Conservation (phyloP, 2,797 vertebrate species). For the Trachops cirrhosus region DNA sequence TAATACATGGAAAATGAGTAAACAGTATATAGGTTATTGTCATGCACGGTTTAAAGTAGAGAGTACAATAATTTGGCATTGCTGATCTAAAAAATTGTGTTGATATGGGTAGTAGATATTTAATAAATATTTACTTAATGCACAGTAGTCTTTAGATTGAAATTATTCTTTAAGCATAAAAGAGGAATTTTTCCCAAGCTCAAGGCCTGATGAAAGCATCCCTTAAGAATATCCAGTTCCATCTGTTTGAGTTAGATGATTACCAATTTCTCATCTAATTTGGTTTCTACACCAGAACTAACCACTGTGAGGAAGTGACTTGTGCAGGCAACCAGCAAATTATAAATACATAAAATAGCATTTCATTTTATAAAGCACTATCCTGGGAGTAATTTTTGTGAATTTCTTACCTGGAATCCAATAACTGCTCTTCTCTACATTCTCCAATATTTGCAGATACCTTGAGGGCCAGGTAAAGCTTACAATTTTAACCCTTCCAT, state of each 20-base stretch:
- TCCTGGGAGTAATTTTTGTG: background rate
- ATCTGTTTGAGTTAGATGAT: background rate
- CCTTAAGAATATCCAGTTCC: background rate
- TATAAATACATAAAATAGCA: background rate
- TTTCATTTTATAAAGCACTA: background rate
- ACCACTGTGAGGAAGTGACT: background rate
- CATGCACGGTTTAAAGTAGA: background rate
- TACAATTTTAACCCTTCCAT: background rate
- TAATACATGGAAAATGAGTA: background rate
- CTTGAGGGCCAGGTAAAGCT: background rate
- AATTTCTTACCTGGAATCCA: background rate
- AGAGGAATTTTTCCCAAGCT: background rate
- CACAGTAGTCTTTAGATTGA: background rate
- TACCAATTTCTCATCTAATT: conserved; percentile 13
- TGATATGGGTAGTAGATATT: background rate
- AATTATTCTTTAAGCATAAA: background rate
- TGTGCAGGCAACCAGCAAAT: conserved; percentile 18
- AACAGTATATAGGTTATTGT: background rate
- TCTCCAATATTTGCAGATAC: background rate
- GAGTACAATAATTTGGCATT: background rate
- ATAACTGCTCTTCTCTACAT: background rate
- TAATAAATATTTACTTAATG: background rate
- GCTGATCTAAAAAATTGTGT: background rate
- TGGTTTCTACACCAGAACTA: background rate
- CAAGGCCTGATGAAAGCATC: background rate